phyloP scores from a whole-genome alignment of 2,797 vertebrate genomes.

The Labeo calbasu region DNA sequence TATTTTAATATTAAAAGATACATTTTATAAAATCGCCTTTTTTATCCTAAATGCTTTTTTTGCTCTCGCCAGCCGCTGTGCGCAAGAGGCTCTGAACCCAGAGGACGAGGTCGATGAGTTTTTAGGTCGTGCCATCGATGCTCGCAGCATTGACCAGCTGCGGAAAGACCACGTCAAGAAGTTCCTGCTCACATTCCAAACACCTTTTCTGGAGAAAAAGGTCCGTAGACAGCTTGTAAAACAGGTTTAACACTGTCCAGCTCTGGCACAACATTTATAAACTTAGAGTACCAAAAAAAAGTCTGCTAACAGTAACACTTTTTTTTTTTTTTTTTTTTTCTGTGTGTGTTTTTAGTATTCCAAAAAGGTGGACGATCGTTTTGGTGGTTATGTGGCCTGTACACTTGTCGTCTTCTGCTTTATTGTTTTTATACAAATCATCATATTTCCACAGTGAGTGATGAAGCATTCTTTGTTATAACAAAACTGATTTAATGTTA shows the following conservation, averaged over 20 bases:
- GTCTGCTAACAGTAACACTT: neutral
- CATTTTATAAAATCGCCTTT: neutral
- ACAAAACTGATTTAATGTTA: neutral
- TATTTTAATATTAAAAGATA: neutral
- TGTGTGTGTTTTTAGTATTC: conserved; percentile 82
- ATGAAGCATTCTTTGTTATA: neutral
- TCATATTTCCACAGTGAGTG: conserved; percentile 89
- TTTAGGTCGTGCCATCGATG: conserved; percentile 92
- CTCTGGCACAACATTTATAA: neutral
- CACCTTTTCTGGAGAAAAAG: conserved; percentile 89
- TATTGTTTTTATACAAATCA: conserved; percentile 89
- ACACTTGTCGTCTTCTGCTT: conserved; percentile 90
- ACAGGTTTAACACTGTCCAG: neutral
- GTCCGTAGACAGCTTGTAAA: conserved; percentile 64
- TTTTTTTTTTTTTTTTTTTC: conserved; percentile 35
- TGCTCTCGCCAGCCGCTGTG: conserved; percentile 80
- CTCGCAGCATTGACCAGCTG: conserved; percentile 95
- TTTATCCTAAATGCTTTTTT: neutral
- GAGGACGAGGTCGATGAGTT: conserved; percentile 98
- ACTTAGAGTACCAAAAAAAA: neutral
- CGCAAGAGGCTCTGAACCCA: conserved; percentile 90
- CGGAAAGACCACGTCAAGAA: conserved; percentile 95
- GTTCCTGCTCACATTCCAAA: conserved; percentile 95
- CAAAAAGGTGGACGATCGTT: conserved; percentile 92
- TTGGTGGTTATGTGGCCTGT: conserved; percentile 91